Evolutionary conservation across 2,113 vertebrate genomes (phyloP), one percentile per base, ranked within the genome.

Genomic region (Lota lota): DNA sequence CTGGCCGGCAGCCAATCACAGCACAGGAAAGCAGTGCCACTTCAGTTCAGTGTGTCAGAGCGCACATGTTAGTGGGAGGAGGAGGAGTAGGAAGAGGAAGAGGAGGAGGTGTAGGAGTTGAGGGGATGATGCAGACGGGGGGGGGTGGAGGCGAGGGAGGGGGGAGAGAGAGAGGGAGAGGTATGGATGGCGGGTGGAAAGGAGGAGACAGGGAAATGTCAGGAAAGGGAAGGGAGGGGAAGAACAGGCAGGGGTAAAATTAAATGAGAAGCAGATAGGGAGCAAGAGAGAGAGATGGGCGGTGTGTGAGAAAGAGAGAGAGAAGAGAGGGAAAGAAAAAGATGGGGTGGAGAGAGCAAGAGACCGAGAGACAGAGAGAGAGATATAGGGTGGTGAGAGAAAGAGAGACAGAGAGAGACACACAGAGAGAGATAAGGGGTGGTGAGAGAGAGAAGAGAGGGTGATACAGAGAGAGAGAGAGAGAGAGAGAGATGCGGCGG

Each of bases 31-130:
- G 87, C 85, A 75, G 88, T 86, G 90, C 85, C 90, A 91, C 83
- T 89, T 84, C 76, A 91, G 88, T 90, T 92, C 90, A 92, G 86
- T 90, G 88, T 91, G 90, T 90, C 89, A 90, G 86, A 79, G 75
- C 11, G 66, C 33, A 14, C 36, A 22, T 17, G 56, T 8, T 24
- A 33, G 18, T 8, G 17, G 20, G 21, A 36, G 65, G 28, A 6
- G 56, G 58, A 56, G 50, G 47, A 18, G 47, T 17, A 60, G 28
- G 66, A 22, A 22, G 64, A 24, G 64, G 21, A 15, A 11, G 58
- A 22, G 58, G 21, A 18, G 21, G 16, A 17, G 11, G 7, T 17
- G 40, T n/a, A 19, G 20, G 28, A 22, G 20, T 16, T 16, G 57
- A 21, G 16, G n/a, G 7, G 14, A 36, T 21, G 15, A 51, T 47